Conservation (phyloP, 2,113 vertebrate species). For the Tonatia bakeri region DNA sequence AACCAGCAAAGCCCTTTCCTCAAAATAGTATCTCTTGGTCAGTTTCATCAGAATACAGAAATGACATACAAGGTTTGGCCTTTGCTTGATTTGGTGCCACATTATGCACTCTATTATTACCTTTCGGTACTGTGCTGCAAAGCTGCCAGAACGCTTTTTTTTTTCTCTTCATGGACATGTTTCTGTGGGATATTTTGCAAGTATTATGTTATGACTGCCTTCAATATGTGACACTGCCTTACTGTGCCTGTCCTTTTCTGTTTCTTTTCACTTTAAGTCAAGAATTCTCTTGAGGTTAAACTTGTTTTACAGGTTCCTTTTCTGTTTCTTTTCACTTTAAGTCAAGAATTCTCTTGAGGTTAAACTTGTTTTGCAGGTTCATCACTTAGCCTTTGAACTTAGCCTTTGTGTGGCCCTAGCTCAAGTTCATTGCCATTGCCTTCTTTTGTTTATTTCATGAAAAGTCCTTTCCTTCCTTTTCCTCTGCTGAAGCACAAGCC, state of each 20-base stretch:
- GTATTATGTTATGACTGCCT: neutral
- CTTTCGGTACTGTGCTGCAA: neutral
- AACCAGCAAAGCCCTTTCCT: neutral
- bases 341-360: neutral
- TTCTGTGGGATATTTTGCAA: neutral
- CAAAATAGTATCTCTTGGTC: neutral
- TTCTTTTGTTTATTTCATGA: slow-evolving; percentile 30
- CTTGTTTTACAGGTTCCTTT: neutral
- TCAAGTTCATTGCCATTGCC: neutral
- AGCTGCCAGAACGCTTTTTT: neutral
- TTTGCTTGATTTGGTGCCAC: neutral
- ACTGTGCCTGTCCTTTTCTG: neutral
- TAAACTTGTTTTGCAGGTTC: neutral
- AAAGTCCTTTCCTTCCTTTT: neutral
- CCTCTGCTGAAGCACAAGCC: neutral
- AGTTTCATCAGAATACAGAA: slow-evolving; percentile 16
- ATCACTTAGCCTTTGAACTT: neutral
- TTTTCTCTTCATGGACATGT: neutral
- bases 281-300: neutral
- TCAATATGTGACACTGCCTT: neutral
- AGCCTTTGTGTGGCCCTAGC: neutral
- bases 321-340: neutral
- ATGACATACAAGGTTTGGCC: neutral
- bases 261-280: neutral
- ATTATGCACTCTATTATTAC: neutral